Evolutionary conservation across 2,797 vertebrate species (phyloP), one percentile per base, ranked within the genome.

Genomic region (Pangasius krempfi): DNA sequence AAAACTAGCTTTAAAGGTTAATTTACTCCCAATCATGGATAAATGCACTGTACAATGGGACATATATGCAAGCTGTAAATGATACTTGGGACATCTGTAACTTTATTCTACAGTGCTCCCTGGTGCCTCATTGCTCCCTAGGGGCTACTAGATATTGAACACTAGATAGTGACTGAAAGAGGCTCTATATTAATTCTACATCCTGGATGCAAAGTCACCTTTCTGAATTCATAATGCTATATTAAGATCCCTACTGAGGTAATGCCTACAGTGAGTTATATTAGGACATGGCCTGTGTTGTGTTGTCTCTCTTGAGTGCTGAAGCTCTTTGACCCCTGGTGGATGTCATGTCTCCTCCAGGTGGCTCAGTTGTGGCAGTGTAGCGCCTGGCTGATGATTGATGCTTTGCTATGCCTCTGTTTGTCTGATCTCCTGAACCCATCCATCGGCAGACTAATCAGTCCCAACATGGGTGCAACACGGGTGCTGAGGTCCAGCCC

Each of bases 351-450:
- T 68, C 56, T 72, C 54, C 81, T 70, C 66, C 70, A 62, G 87
- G 52, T 44, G 75, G 54, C 60, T 87, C 60, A 84, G 47, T 72
- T 76, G 62, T 70, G 70, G 54, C 60, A 47, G 37, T n/a, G 62
- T 76, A 22, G 83, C 27, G 44, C 81, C 64, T 58, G 89, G 40
- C 30, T 78, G 80, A 44, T 82, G 87, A 90, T 86, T 90, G 88
- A 91, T 91, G 85, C 84, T 54, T 86, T 40, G 20, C 68, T 8
- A 0, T 58, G 72, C 33, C 73, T 88, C 81, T 86, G 86, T 80
- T 50, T 88, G 86, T 90, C 82, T 91, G 91, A 91, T 92, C 87
- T 87, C 54, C 79, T 90, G 87, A 91, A 89, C 90, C 73, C 76
- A 92, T 92, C 73, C 84, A 83, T 88, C 60, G 79, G 68, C 86